Conservation (phyloP, 2,797 vertebrate genomes). For the Fratercula arctica region DNA sequence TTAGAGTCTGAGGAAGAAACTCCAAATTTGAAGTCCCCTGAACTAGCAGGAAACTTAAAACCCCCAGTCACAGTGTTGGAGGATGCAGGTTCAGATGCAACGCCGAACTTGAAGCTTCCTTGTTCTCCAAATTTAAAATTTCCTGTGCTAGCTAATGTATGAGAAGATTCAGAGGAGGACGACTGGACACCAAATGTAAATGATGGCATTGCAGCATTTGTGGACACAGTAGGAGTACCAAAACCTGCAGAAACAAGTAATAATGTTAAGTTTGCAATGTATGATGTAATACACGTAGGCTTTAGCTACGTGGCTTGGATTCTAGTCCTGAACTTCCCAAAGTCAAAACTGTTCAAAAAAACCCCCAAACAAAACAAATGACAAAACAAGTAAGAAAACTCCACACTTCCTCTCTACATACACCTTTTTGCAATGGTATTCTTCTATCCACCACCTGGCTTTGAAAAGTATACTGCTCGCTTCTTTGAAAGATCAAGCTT, state of each 20-base stretch:
- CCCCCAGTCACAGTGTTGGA: constrained; percentile 60
- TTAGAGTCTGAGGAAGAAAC: constrained; percentile 72
- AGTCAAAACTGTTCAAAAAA: not conserved
- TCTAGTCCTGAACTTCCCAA: not conserved
- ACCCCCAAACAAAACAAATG: not conserved
- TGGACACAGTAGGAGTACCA: constrained; percentile 69
- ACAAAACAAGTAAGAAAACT: not conserved
- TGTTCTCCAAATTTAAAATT: constrained; percentile 85
- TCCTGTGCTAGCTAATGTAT: constrained; percentile 68
- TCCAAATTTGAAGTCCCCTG: constrained; percentile 86
- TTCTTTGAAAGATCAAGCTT: not conserved
- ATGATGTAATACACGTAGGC: not conserved
- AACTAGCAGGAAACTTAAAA: constrained; percentile 80
- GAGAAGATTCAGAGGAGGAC: constrained; percentile 74
- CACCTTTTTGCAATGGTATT: not conserved
- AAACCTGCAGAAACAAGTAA: constrained; percentile 71
- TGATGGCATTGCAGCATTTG: constrained; percentile 59
- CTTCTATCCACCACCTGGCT: not conserved
- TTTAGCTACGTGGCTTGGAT: not conserved
- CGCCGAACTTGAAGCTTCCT: constrained; percentile 83
- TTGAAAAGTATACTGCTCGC: not conserved
- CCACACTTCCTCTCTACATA: not conserved
- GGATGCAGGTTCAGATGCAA: constrained; percentile 72
- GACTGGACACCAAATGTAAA: constrained; percentile 80
- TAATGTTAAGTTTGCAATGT: not conserved